Base-by-base conservation (phyloP, 2,797 vertebrate species). In the Leuciscus waleckii region DNA sequence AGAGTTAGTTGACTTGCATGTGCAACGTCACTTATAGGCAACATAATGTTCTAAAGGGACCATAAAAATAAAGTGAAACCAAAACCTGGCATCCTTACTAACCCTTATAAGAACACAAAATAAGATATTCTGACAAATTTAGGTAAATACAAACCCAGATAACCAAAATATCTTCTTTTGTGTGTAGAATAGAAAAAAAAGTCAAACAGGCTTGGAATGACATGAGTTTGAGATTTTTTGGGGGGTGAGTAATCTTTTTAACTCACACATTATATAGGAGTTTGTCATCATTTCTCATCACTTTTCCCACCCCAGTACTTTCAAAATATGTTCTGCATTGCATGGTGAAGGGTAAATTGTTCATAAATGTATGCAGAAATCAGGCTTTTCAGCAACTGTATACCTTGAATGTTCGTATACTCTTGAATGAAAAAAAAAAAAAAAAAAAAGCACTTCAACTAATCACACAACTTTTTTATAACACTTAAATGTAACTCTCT, bases 391-490 rank as follows among this genome's bases (percentile, higher is more conserved):
- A 1, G 58, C n/a, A 79, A 21, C 10, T 41, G 37, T 65, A 65
- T 19, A 65, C 39, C 26, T 46, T 65, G 26, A 68, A 80, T 79
- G 41, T 46, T 11, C 17, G 67, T 1, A n/a, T n/a, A n/a, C n/a
- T n/a, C n/a, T n/a, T n/a, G n/a, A n/a, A n/a, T n/a, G n/a, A n/a
- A 29, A 29, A n/a, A 26, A 2, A 26, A n/a, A 9, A 23, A 7
- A 9, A 58, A 10, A 8, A 56, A 58, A 46, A 63, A 63, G 26
- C 41, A 79, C 29, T 80, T 80, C 63, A 80, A 32, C 61, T 67
- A 35, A 80, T 80, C 65, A 79, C 5, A 26, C 17, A 81, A 56
- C 68, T 81, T 56, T 70, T 70, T 81, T 29, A 19, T 2, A 63
- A 46, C 29, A 46, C 81, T 73, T 32, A 32, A 61, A 65, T 49